Percentiles rank a stretch among this genome's conserved stretches.
phyloP scores from a whole-genome alignment of 1,140 invertebrate species.

The Asbolus verrucosus region DNA sequence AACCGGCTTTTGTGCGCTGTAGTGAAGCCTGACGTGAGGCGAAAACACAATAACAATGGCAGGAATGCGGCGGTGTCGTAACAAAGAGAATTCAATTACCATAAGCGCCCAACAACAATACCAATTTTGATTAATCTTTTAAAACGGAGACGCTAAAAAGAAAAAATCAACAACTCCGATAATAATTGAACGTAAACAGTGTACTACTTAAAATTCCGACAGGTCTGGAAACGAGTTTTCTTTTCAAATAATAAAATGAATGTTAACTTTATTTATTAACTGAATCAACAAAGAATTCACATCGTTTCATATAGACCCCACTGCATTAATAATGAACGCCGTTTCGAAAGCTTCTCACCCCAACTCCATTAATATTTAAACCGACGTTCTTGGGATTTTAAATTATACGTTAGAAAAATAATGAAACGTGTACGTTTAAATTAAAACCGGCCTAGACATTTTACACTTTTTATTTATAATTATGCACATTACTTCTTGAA shows the following conservation, averaged over 20 bases:
- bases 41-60: slow-evolving; percentile 6
- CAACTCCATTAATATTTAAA: slow-evolving; percentile 1
- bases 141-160: not conserved
- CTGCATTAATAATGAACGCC: no score
- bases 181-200: not conserved
- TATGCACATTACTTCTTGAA: not conserved
- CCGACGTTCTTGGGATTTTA: not conserved
- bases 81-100: slow-evolving; percentile 7
- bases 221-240: not conserved
- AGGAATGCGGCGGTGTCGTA: slow-evolving; percentile 3
- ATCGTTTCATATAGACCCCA: no score
- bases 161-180: not conserved
- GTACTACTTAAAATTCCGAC: not conserved
- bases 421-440: slow-evolving; percentile 1
- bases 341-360: not conserved
- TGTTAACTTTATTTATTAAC: not conserved
- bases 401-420: not conserved
- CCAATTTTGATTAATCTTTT: slow-evolving; percentile 5
- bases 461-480: not conserved
- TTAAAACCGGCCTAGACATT: slow-evolving; percentile 5
- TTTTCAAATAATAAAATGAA: not conserved
- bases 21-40: not conserved
- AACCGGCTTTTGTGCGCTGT: not conserved
- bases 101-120: not conserved
- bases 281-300: no score